Base-by-base conservation (phyloP, 2,113 vertebrate genomes). In the Nesogale talazaci region DNA sequence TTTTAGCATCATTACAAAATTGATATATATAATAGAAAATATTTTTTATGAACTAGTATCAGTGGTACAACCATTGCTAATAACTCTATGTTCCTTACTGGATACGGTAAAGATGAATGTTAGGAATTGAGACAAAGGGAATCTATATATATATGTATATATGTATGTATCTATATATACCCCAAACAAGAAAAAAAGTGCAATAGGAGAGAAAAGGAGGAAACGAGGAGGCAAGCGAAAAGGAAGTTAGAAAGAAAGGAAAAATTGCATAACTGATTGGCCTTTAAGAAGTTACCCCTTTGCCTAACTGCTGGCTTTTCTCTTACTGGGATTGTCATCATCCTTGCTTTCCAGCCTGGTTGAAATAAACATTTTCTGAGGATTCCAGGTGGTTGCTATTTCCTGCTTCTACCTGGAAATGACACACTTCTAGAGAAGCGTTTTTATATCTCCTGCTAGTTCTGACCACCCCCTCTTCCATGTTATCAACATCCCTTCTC, bases 81-180 rank as follows among this genome's bases (percentile, higher is more conserved):
- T 56, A 20, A 29, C 9, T 14, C 20, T 84, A 6, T 74, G 38
- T 4, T 40, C 65, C 42, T 22, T 29, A 76, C 2, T 61, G 38
- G 34, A 40, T 65, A 38, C 20, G 12, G 6, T 40, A 9, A n/a
- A 0, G 6, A 59, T 52, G 23, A 70, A 0, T 0, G 2, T n/a
- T 81, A 20, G 19, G 17, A 31, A 34, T 11, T 65, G n/a, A 85
- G 65, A 19, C 52, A 42, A 31, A 14, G n/a, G 20, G 25, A 76
- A 86, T 36, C 6, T 1, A 6, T 42, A 6, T 56, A 20, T 11
- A 52, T n/a, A n/a, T n/a, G n/a, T n/a, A n/a, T n/a, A n/a, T n/a
- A n/a, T n/a, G n/a, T n/a, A n/a, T n/a, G n/a, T n/a, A 86, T 36
- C 6, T 1, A 6, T 42, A 6, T 56, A 20, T 11, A 52, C n/a